Evolutionary conservation across 2,797 vertebrate genomes (phyloP), one percentile per base, ranked within the genome.

Genomic region (Vireo griseus): DNA sequence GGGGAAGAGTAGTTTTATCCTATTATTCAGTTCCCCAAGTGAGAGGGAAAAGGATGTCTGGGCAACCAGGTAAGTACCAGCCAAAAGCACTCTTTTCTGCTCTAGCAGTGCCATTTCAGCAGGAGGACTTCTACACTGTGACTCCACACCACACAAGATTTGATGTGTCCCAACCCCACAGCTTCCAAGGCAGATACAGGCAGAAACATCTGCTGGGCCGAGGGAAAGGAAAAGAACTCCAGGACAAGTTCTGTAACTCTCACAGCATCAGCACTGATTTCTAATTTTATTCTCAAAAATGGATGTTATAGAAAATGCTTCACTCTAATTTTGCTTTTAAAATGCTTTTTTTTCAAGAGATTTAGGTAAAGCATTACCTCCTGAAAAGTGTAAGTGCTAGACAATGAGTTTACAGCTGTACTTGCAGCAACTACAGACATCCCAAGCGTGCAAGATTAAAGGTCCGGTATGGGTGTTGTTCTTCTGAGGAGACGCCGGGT

Each of bases 381-480:
- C 31, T 73, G 57, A 52, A 58, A 79, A 52, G 16, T 1, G 0
- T 13, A 16, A 68, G 11, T 35, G 13, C 19, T 25, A 45, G 28
- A 42, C 1, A 3, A 66, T 16, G 5, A 57, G 15, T 24, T 83
- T 31, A 16, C 14, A 62, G 16, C 29, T 65, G 15, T 45, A 45
- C 29, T 67, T 44, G 20, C 7, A 89, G 39, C 35, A 79, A 2
- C 31, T 55, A 3, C 13, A 24, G 17, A 9, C 4, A 10, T 82
- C 28, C 24, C 17, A 59, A 57, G 5, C 5, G 10, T 83, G 21
- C 18, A 65, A 40, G 16, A 19, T 45, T 28, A 68, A 31, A n/a
- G 7, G 8, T 47, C 16, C 10, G 0, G 0, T 31, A 15, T 29
- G 6, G 40, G 25, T 44, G 28, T 22, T 1, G 0, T 28, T 54